phyloP scores from a whole-genome alignment of 2,888 invertebrate species.

The Spicauda simplicius region DNA sequence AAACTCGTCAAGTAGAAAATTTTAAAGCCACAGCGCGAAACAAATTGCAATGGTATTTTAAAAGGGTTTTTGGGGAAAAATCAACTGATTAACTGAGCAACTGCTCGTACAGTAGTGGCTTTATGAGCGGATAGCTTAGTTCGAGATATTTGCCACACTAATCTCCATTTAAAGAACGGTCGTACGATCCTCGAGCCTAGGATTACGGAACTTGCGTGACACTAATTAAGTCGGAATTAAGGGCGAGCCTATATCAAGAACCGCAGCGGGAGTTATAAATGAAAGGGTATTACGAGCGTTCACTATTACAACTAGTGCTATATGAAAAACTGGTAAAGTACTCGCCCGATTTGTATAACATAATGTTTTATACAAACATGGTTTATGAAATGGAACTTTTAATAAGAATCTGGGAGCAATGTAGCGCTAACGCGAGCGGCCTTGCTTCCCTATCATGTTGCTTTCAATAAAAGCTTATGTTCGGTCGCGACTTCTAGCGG shows the following conservation, averaged over 20 bases:
- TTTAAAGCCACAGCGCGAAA: conserved; percentile 37
- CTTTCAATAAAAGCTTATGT: background rate
- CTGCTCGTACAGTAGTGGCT: conserved; percentile 59
- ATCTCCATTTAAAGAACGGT: conserved; percentile 85
- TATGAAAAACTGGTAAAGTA: conserved; percentile 43
- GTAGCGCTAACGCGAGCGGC: background rate
- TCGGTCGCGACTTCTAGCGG: background rate
- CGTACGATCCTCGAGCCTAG: conserved; percentile 79
- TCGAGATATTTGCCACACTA: conserved; percentile 81
- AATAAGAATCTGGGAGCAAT: conserved; percentile 7
- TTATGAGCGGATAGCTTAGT: conserved; percentile 74
- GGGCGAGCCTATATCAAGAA: conserved; percentile 81
- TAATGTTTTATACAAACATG: conserved; percentile 17
- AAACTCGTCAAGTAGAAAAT: conserved; percentile 37
- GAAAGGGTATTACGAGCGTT: conserved; percentile 80
- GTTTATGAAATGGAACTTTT: conserved; percentile 15
- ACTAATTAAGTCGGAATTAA: conserved; percentile 84
- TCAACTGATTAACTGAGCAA: conserved; percentile 23
- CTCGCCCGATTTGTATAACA: conserved; percentile 15
- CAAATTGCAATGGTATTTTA: conserved; percentile 34
- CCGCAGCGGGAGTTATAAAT: conserved; percentile 81
- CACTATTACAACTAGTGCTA: conserved; percentile 63
- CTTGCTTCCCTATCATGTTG: background rate
- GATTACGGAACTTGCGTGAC: conserved; percentile 85
- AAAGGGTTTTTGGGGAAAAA: conserved; percentile 29